Evolutionary conservation across 2,797 vertebrate species (phyloP).

Genomic region (Urocyon cinereoargenteus): DNA sequence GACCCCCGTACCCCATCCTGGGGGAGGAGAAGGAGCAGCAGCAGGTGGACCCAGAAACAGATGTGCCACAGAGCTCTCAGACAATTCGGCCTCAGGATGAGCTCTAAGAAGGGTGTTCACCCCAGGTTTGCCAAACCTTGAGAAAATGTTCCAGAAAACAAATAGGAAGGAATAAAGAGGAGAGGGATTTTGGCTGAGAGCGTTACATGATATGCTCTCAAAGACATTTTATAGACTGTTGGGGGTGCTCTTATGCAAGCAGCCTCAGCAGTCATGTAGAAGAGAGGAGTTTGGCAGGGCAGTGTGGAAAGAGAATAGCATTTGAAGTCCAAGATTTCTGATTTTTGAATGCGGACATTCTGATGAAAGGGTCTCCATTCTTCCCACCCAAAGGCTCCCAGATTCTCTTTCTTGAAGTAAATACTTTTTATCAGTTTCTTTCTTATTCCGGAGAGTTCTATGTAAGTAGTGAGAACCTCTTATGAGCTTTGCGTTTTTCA

Average conservation of each 20-base stretch:
- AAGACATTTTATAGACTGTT: neutral
- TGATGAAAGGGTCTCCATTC: neutral
- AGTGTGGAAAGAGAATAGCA: neutral
- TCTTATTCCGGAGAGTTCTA: neutral
- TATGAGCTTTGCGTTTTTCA: neutral
- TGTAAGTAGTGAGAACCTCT: neutral
- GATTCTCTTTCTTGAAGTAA: neutral
- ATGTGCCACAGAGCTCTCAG: neutral
- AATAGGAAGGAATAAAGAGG: neutral
- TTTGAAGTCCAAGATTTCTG: neutral
- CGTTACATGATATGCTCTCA: neutral
- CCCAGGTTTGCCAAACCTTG: neutral
- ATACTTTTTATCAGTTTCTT: neutral
- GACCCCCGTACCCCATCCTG: rapidly evolving
- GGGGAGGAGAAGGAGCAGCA: neutral
- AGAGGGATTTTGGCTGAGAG: neutral
- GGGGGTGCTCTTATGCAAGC: neutral
- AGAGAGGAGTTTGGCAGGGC: neutral
- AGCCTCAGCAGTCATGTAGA: no score
- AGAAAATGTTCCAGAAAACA: neutral
- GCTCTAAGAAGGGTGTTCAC: neutral
- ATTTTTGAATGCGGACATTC: neutral
- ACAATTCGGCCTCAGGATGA: neutral
- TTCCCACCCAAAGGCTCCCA: neutral
- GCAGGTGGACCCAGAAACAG: neutral